Evolutionary conservation across 1,140 invertebrate genomes (phyloP), one percentile per base, ranked within the genome.

Genomic region (Vanessa tameamea): DNA sequence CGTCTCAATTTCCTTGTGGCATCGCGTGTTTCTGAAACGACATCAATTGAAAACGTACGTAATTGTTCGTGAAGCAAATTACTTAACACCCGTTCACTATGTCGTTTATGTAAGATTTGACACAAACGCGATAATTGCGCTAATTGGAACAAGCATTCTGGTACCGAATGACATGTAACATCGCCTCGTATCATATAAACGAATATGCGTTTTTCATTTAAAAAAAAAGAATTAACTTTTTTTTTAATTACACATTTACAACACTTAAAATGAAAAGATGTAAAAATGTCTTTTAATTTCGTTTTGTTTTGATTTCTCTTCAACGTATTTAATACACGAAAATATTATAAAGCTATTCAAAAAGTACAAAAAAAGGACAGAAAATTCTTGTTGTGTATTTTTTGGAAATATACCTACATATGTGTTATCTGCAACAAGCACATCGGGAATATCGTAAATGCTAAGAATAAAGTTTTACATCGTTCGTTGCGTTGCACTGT

Each of bases 21-120:
- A 68, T 81, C 65, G 76, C 80, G 75, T 82, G 78, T 69, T 72
- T 76, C 37, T 23, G 71, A 69, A 47, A 73, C 69, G 65, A 64
- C 65, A 53, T 64, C 75, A 78, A 80, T 77, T 78, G 74, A 73
- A 64, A 57, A 53, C 67, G 70, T 55, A 15, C 53, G 50, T 78
- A 80, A 78, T 80, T 77, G 75, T 50, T 61, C 65, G 73, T 73
- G 73, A 75, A 72, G 53, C 68, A 69, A 82, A 82, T 82, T 80
- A 72, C 76, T 82, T 80, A 80, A 75, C 77, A 77, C 66, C 50
- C 68, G 9, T 8, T 20, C 67, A 59, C 64, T 31, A 43, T 66
- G 68, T 51, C 72, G 69, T 70, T 65, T 68, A 79, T 75, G 72
- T 78, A 78, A 79, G 73, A 76, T 70, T 79, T 73, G 72, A 78